Evolutionary conservation across 92 coral and sea anemone genomes (phyloP), one percentile per base, ranked within the genome.

Genomic region (Muricea muricata): DNA sequence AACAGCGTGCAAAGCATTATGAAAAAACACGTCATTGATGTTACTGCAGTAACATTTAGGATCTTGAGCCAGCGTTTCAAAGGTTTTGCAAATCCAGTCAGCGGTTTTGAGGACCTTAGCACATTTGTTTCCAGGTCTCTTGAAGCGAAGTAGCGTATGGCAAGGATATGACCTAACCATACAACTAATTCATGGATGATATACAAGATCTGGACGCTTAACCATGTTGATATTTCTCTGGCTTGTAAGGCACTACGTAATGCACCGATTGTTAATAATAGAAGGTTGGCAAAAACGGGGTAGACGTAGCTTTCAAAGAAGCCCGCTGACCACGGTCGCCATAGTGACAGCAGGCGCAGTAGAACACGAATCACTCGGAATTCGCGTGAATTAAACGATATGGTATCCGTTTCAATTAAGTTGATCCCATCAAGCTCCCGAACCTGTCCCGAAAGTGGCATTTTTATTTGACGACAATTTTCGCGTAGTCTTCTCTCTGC

Each of bases 141-240:
- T 7, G 82, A 54, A 10, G 67, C 25, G 63, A 77, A 77, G 33
- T 77, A 77, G 56, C 20, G 17, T 68, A 54, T 77, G 26, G 28
- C 82, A 26, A 77, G 29, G 26, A 77, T 77, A 18, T 77, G 82
- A 32, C 82, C 47, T 13, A 77, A 52, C 82, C 82, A 77, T 56
- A 31, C 21, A 32, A n/a, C 82, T 6, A 77, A 14, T 31, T 77
- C 82, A 18, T 77, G 82, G 34, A 77, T 52, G 33, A 26, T 9
- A 32, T 77, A 77, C 1, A 77, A 7, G 4, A 61, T 4, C 48
- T 74, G 80, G 17, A 45, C 8, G 23, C 26, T 74, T 7, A 74
- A 23, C 63, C 61, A 45, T 20, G 80, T 42, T 3, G 80, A 4
- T 29, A 4, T 18, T 13, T 0, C 34, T 26, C 4, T 26, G 9